A percentile compares a stretch with the other conserved stretches of the same genome.
Evolutionary conservation across 2,113 vertebrate species (phyloP).

Genomic region (Boulengeromyrus knoepffleri): DNA sequence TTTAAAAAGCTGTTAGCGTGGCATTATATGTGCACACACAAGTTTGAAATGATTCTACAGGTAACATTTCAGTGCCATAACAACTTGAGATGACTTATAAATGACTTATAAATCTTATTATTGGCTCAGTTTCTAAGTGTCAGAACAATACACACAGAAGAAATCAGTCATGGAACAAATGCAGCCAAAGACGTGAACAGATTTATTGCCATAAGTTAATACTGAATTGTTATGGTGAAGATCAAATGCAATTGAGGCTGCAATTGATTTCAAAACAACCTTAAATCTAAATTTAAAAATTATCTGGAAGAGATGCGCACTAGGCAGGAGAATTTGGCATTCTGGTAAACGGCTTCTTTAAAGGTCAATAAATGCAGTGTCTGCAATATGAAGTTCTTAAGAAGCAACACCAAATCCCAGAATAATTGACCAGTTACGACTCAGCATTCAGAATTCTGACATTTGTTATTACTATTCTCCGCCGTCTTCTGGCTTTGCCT

Average conservation of each 20-base stretch:
- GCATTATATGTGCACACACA: not conserved
- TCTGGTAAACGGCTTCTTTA: not conserved
- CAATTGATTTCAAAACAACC: not conserved
- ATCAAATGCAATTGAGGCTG: not conserved
- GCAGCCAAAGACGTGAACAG: not conserved
- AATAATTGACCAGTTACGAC: not conserved
- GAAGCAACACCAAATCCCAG: not conserved
- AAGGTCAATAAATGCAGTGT: not conserved
- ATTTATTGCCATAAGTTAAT: not conserved
- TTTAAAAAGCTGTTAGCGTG: not conserved
- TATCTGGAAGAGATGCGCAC: not conserved
- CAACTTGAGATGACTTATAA: not conserved
- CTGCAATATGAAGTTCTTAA: not conserved
- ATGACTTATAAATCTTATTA: not conserved
- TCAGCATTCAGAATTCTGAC: not conserved
- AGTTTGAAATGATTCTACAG: not conserved
- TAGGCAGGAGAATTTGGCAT: not conserved
- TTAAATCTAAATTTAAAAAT: not conserved
- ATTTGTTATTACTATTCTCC: not conserved
- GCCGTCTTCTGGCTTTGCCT: not conserved
- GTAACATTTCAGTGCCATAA: not conserved
- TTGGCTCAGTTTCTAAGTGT: not conserved
- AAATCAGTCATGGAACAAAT: not conserved
- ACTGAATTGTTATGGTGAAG: not conserved
- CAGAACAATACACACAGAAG: not conserved